Percentiles rank a stretch among this genome's conserved stretches.
phyloP scores from a whole-genome alignment of 92 coral and sea anemone species.

The Parazoanthus darwini region DNA sequence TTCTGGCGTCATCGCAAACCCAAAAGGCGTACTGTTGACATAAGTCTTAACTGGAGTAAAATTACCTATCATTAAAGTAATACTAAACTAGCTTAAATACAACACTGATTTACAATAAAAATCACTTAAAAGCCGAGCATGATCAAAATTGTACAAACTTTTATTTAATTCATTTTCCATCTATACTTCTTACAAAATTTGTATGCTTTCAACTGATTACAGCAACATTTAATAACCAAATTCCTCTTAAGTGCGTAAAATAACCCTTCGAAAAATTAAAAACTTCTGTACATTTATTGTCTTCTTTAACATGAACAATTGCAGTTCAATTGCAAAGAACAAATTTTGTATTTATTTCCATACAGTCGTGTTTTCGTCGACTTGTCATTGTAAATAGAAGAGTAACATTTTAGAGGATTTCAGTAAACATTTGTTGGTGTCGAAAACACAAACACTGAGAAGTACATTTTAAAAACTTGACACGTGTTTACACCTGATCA shows the following conservation, averaged over 20 bases:
- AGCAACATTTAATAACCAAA: not conserved
- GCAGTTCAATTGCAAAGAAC: not conserved
- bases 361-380: not conserved
- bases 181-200: not conserved
- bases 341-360: not conserved
- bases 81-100: no score
- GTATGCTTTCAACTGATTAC: not conserved
- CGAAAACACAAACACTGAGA: not conserved
- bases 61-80: no score
- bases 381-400: not conserved
- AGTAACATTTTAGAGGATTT: not conserved
- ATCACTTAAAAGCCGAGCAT: not conserved
- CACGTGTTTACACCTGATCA: no score
- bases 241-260: not conserved
- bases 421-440: not conserved
- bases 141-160: no score
- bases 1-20: no score
- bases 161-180: not conserved
- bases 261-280: not conserved
- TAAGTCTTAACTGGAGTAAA: no score
- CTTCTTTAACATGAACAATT: not conserved
- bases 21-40: no score
- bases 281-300: not conserved
- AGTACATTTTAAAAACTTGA: no score
- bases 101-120: no score